Conservation (phyloP, 2,797 vertebrate species). For the Nyctalus aviator region DNA sequence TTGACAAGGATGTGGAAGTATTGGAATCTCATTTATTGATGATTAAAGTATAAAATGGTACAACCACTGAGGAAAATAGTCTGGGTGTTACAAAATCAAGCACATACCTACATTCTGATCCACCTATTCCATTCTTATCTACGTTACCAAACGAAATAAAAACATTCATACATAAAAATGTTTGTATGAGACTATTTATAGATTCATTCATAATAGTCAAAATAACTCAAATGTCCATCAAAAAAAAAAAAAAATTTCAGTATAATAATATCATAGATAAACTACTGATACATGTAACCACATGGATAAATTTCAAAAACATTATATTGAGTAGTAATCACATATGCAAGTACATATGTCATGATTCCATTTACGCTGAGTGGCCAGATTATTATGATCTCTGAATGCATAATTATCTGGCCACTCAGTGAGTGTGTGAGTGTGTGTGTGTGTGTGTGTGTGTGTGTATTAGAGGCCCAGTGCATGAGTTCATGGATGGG, state of each 20-base stretch:
- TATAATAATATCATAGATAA: neutral
- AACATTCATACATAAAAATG: constrained; percentile 32
- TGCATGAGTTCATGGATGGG: too few relatives aligned
- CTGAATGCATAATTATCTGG: too few relatives aligned
- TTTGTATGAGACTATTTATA: neutral
- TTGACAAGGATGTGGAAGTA: neutral
- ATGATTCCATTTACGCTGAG: neutral
- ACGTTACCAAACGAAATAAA: neutral
- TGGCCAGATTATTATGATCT: too few relatives aligned
- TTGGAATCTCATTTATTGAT: neutral
- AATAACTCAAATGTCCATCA: neutral
- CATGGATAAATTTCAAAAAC: neutral
- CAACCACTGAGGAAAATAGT: neutral
- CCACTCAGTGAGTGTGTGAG: too few relatives aligned
- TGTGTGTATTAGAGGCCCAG: too few relatives aligned
- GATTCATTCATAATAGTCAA: neutral
- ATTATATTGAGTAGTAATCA: neutral
- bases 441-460: too few relatives aligned
- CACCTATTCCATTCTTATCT: neutral
- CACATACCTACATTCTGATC: neutral
- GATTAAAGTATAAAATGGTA: neutral
- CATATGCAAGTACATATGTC: neutral
- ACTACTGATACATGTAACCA: neutral
- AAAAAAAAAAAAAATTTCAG: neutral
- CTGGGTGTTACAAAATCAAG: constrained; percentile 2